Base-by-base conservation (phyloP, 2,888 invertebrate species). In the Lepidochitona cinerea region DNA sequence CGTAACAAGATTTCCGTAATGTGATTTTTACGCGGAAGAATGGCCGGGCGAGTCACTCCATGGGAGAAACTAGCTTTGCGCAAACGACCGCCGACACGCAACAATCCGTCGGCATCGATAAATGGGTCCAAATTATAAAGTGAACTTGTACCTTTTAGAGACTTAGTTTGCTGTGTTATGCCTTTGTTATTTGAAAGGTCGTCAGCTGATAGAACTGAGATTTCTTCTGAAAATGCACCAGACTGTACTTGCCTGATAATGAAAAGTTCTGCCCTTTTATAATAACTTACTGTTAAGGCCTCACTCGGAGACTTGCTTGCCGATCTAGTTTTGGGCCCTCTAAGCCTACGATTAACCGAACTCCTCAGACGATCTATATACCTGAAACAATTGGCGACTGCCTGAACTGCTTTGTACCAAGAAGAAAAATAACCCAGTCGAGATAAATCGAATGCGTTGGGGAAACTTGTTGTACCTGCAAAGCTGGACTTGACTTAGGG, bases 41-140 rank as follows among this genome's bases (percentile, higher is more conserved):
- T 74, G 7, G 69, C 64, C n/a, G 78, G 78, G 52, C 74, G 73
- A 23, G 68, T 74, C 37, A 70, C 26, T 33, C 68, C 65, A 41
- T 67, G 23, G 52, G 75, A 37, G 3, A 68, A 23, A 36, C 29
- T 23, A 33, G 72, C 41, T 14, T 37, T n/a, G 23, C 37, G 36
- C n/a, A 79, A 23, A 32, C 79, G 54, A n/a, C 79, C 77, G 18
- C 73, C 79, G 14, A 77, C 73, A 32, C 77, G 36, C 32, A 78
- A 18, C 3, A 78, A 7, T 9, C 76, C 78, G n/a, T 67, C 26
- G 14, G 54, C 52, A 54, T 65, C 35, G 33, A 41, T n/a, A 29
- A 49, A 66, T 14, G 65, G 66, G 29, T 71, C 67, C 5, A 71
- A 37, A 49, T n/a, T 65, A 23, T 29, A 37, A 1, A 26, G 37